phyloP scores from a whole-genome alignment of 1,140 invertebrate genomes.

The Temnothorax longispinosus region DNA sequence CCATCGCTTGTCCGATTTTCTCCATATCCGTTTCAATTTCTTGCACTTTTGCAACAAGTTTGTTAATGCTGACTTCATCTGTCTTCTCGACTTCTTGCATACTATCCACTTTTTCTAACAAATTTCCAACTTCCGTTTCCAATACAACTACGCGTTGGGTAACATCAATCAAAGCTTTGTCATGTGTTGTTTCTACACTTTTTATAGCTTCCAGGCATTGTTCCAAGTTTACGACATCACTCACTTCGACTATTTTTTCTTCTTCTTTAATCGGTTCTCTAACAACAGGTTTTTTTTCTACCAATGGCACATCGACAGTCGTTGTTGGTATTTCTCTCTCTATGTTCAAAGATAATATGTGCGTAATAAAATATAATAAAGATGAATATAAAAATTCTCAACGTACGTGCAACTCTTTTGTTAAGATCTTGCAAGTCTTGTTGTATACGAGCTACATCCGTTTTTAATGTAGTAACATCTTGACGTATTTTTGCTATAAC shows the following conservation, averaged over 20 bases:
- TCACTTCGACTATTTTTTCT: not conserved
- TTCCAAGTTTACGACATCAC: not conserved
- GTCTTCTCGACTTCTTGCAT: not conserved
- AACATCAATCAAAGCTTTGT: slow-evolving; percentile 70
- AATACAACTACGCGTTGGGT: slow-evolving; percentile 73
- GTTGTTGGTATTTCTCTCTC: not conserved
- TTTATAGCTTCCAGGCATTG: slow-evolving; percentile 57
- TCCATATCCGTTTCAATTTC: slow-evolving; percentile 80
- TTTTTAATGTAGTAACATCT: slow-evolving; percentile 60
- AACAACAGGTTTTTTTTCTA: not conserved
- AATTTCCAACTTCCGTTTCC: slow-evolving; percentile 69
- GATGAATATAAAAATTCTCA: not conserved
- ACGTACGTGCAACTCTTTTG: slow-evolving; percentile 38
- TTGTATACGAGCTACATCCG: slow-evolving; percentile 60
- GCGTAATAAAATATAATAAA: not conserved
- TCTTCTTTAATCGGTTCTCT: not conserved
- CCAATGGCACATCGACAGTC: not conserved
- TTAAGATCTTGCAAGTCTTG: slow-evolving; percentile 60
- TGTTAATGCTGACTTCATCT: slow-evolving; percentile 61
- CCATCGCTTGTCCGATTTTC: slow-evolving; percentile 75
- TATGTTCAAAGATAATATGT: not conserved
- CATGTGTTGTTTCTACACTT: slow-evolving; percentile 73
- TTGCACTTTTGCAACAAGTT: slow-evolving; percentile 78
- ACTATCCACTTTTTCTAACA: slow-evolving; percentile 75
- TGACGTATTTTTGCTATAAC: slow-evolving; percentile 63